Evolutionary conservation across 2,113 vertebrate genomes (phyloP).

Genomic region (Holacanthus passer): DNA sequence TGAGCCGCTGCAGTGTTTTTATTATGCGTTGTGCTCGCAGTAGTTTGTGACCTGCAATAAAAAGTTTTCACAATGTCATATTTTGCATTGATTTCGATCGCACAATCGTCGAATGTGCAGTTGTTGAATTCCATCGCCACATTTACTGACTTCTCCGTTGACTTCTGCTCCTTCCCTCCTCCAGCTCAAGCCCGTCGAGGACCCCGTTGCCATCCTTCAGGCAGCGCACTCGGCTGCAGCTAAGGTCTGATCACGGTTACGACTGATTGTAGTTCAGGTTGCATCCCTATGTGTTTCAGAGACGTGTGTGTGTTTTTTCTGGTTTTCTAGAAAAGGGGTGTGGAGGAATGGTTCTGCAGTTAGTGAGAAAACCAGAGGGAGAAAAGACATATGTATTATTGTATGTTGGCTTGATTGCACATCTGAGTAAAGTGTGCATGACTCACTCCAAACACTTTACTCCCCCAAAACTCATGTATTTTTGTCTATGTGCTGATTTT

Average conservation of each 20-base stretch:
- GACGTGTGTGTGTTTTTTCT: slow-evolving; percentile 43
- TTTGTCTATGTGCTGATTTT: neutral
- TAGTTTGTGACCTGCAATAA: neutral
- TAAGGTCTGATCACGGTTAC: slow-evolving; percentile 83
- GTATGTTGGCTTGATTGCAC: slow-evolving; percentile 6
- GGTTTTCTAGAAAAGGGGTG: slow-evolving; percentile 23
- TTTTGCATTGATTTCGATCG: neutral
- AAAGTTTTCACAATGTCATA: neutral
- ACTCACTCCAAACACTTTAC: slow-evolving; percentile 7
- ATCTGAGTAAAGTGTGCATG: slow-evolving; percentile 11
- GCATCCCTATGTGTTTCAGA: slow-evolving; percentile 29
- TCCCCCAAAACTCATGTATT: neutral
- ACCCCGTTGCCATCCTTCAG: slow-evolving; percentile 84
- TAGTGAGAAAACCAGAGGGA: neutral
- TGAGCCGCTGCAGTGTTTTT: slow-evolving; percentile 13
- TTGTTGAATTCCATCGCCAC: neutral
- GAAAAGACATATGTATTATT: neutral
- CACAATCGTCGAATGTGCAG: no score
- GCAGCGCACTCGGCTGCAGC: slow-evolving; percentile 79
- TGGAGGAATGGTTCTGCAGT: no score
- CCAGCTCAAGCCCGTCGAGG: slow-evolving; percentile 82
- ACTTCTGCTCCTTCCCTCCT: slow-evolving; percentile 50
- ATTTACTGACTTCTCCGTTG: slow-evolving; percentile 17
- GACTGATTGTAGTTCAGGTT: slow-evolving; percentile 42
- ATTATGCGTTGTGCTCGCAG: neutral